phyloP scores from a whole-genome alignment of 1,140 invertebrate genomes.

The Meloidogyne chitwoodi region DNA sequence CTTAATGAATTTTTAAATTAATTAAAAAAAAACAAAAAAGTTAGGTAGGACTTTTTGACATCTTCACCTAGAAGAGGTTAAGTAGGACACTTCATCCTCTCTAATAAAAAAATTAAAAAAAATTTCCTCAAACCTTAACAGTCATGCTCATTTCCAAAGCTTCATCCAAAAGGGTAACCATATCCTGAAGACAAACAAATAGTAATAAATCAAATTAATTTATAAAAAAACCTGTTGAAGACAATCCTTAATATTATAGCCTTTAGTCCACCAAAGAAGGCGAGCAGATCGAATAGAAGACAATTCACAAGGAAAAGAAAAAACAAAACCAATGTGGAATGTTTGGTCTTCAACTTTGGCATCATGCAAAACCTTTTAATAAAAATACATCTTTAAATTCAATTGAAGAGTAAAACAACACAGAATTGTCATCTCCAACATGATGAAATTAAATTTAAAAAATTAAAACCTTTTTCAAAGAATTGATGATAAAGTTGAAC shows the following conservation, averaged over 20 bases:
- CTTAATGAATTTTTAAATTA: constrained; percentile 26
- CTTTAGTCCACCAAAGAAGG: constrained; percentile 59
- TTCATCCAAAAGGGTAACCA: constrained; percentile 53
- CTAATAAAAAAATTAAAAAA: constrained; percentile 1
- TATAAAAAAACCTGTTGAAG: too few relatives aligned
- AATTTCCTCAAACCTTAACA: neutral
- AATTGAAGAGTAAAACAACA: too few relatives aligned
- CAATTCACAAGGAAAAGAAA: constrained; percentile 59
- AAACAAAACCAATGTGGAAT: constrained; percentile 58
- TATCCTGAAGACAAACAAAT: too few relatives aligned
- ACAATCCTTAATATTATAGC: constrained; percentile 59
- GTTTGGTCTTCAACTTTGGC: constrained; percentile 57
- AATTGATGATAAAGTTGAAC: constrained; percentile 60
- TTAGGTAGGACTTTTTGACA: too few relatives aligned
- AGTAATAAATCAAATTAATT: too few relatives aligned
- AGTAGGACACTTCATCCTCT: too few relatives aligned
- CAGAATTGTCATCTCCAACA: too few relatives aligned
- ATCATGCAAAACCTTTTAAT: constrained; percentile 53
- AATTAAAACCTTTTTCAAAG: constrained; percentile 48
- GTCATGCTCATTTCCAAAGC: constrained; percentile 58
- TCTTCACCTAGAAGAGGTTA: too few relatives aligned
- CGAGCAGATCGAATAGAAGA: constrained; percentile 57
- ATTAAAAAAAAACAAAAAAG: neutral
- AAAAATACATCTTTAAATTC: too few relatives aligned
- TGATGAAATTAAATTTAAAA: neutral